These are phyloP conservation scores for Scyliorhinus canicula DNA, from an alignment of 2,797 vertebrate genomes.

Conservation along the genomic window DNA sequence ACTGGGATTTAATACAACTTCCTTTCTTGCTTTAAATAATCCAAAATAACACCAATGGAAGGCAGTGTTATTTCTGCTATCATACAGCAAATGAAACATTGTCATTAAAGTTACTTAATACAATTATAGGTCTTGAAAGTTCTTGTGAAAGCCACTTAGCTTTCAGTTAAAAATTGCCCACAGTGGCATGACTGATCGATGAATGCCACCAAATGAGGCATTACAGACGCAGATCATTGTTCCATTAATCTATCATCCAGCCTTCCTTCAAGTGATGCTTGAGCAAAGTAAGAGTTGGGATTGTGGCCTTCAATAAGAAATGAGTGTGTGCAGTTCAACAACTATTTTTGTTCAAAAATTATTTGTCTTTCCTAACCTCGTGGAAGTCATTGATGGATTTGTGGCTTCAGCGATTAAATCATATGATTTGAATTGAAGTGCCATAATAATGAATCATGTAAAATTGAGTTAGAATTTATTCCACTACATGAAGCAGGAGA, in stretches of 20 bases:
- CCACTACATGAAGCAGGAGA: background rate
- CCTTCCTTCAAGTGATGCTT: background rate
- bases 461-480: background rate
- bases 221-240: background rate
- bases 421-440: slow-evolving; percentile 4
- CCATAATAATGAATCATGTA: background rate
- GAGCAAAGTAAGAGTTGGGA: background rate
- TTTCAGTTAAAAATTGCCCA: background rate
- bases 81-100: background rate
- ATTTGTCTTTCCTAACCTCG: too few relatives aligned
- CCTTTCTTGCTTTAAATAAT: background rate
- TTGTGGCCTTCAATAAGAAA: background rate
- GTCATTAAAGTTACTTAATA: background rate
- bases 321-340: background rate
- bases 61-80: background rate
- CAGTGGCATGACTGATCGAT: background rate
- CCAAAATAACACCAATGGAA: background rate
- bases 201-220: background rate
- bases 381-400: background rate
- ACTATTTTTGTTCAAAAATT: background rate
- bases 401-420: background rate
- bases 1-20: background rate
- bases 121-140: background rate
- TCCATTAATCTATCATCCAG: background rate
- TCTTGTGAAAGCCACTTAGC: background rate